Conservation (phyloP, 2,888 invertebrate genomes). For the Trilocha varians region DNA sequence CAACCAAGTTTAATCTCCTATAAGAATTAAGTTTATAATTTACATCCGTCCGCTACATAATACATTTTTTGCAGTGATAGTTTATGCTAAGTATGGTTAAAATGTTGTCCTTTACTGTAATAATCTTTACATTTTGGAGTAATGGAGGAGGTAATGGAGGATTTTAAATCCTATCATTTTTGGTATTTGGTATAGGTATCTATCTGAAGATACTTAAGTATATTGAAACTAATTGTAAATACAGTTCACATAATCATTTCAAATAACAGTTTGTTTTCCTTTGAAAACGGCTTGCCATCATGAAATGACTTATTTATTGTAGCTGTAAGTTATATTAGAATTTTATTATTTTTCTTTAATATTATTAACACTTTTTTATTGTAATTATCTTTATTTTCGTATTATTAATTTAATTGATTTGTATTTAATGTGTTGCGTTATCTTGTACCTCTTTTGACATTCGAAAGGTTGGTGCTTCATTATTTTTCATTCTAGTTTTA, state of each 20-base stretch:
- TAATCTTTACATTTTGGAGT: no score
- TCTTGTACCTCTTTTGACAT: background rate
- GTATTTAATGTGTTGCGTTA: background rate
- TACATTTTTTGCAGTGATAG: no score
- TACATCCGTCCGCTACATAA: no score
- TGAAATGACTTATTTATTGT: conserved; percentile 50
- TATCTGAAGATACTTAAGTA: no score
- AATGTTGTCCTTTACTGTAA: no score
- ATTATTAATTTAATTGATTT: background rate
- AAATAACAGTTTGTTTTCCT: conserved; percentile 16
- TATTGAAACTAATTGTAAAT: no score
- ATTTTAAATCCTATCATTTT: no score
- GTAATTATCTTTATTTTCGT: background rate
- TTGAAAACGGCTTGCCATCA: conserved; percentile 30
- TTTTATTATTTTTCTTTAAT: conserved; percentile 9
- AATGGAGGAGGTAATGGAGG: no score
- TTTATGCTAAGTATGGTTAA: no score
- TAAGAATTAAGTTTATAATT: no score
- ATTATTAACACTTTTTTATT: conserved; percentile 5
- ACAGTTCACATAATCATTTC: background rate
- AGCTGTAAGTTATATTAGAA: conserved; percentile 31
- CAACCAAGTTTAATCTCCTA: background rate
- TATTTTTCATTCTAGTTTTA: conserved; percentile 18
- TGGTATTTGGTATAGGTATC: no score
- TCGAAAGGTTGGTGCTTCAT: background rate